Evolutionary conservation across 2,113 vertebrate genomes (phyloP).

Genomic region (Brachyhypopomus gauderio): DNA sequence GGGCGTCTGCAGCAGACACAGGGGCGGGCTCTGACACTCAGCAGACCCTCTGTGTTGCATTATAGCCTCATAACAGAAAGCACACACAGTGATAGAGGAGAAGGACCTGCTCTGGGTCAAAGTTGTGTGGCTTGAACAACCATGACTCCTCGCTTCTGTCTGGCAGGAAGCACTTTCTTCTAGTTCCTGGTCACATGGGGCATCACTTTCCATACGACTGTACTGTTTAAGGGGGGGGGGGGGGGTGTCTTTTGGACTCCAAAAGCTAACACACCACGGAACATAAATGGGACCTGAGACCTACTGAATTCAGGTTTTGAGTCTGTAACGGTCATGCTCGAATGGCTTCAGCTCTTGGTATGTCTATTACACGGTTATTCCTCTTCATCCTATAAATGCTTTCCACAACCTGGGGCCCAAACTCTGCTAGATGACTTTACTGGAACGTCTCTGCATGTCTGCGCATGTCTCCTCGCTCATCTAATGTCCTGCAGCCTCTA

Average conservation of each 20-base stretch:
- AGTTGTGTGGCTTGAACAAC: slow-evolving; percentile 19
- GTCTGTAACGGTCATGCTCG: not conserved
- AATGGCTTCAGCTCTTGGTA: not conserved
- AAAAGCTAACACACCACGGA: not conserved
- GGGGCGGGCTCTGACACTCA: slow-evolving; percentile 35
- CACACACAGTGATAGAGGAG: slow-evolving; percentile 18
- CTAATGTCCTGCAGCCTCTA: slow-evolving; percentile 44
- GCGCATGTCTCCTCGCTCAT: slow-evolving; percentile 18
- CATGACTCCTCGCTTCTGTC: slow-evolving; percentile 16
- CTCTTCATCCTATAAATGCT: slow-evolving; percentile 6
- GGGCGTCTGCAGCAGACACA: not conserved
- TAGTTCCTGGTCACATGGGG: not conserved
- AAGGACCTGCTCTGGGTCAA: slow-evolving; percentile 52
- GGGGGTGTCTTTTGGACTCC: too few relatives aligned
- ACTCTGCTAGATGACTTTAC: slow-evolving; percentile 11
- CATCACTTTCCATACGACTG: slow-evolving; percentile 23
- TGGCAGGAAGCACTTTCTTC: not conserved
- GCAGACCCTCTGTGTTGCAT: slow-evolving; percentile 51
- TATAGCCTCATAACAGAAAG: slow-evolving; percentile 45
- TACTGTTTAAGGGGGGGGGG: slow-evolving; percentile 4
- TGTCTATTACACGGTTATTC: not conserved
- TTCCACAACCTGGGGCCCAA: not conserved
- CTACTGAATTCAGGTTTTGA: not conserved
- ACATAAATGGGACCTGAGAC: not conserved
- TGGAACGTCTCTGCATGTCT: slow-evolving; percentile 16